Conservation (phyloP, 1,140 invertebrate species). For the Nebria ingens region DNA sequence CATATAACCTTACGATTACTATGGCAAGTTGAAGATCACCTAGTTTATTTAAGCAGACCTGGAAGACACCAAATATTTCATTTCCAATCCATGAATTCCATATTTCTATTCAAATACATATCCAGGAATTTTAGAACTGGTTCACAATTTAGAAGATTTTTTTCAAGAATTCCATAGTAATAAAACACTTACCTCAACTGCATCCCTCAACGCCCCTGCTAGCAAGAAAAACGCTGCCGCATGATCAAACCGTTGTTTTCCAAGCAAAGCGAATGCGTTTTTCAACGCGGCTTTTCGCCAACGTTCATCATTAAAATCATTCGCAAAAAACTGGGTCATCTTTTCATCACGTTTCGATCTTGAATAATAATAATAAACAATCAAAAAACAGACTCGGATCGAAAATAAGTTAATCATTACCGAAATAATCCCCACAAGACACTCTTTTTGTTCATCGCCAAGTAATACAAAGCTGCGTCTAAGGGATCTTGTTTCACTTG, state of each 20-base stretch:
- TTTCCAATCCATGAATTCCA: too few species aligned
- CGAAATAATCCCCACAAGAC: slow-evolving; percentile 89
- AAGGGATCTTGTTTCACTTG: slow-evolving; percentile 86
- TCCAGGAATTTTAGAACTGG: too few species aligned
- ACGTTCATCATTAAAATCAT: slow-evolving; percentile 86
- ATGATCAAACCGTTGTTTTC: slow-evolving; percentile 90
- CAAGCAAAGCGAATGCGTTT: slow-evolving; percentile 92
- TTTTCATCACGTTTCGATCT: slow-evolving; percentile 77
- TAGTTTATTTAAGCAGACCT: slow-evolving; percentile 83
- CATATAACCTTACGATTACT: slow-evolving; percentile 85
- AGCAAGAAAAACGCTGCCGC: slow-evolving; percentile 93
- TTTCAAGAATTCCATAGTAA: too few species aligned
- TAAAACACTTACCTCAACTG: slow-evolving; percentile 63
- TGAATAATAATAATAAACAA: too few species aligned
- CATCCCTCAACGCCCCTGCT: slow-evolving; percentile 87
- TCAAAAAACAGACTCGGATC: background rate
- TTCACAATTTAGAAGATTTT: too few species aligned
- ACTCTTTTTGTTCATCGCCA: slow-evolving; percentile 98
- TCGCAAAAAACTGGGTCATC: slow-evolving; percentile 91
- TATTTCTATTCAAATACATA: too few species aligned
- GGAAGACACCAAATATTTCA: slow-evolving; percentile 17
- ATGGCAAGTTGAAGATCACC: slow-evolving; percentile 95
- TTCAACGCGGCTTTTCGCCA: slow-evolving; percentile 96
- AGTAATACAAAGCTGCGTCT: slow-evolving; percentile 94
- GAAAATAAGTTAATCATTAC: slow-evolving; percentile 16